A percentile compares a stretch with the other conserved stretches of the same genome.
Conservation (phyloP, 2,888 invertebrate genomes). For the Macaria liturata region DNA sequence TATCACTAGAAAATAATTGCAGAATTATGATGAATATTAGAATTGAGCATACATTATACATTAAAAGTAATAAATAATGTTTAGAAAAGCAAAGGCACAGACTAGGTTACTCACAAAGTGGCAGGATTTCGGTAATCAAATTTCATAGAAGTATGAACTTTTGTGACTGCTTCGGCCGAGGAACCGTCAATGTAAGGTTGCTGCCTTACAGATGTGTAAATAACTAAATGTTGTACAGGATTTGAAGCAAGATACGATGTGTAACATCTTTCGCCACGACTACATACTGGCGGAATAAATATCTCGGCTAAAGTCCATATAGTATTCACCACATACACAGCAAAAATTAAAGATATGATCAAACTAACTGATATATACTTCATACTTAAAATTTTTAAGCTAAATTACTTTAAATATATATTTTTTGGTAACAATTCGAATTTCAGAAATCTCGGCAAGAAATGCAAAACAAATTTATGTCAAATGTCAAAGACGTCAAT, state of each 20-base stretch:
- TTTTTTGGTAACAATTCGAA: slow-evolving; percentile 3
- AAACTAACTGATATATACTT: slow-evolving; percentile 84
- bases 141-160: slow-evolving; percentile 83
- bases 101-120: slow-evolving; percentile 57
- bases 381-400: slow-evolving; percentile 44
- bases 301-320: slow-evolving; percentile 90
- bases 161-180: slow-evolving; percentile 66
- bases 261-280: slow-evolving; percentile 85
- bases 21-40: neutral
- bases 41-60: too few relatives aligned
- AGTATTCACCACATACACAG: slow-evolving; percentile 87
- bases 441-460: neutral
- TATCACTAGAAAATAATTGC: slow-evolving; percentile 72
- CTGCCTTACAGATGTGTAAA: slow-evolving; percentile 86
- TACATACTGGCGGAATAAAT: slow-evolving; percentile 88
- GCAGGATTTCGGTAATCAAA: slow-evolving; percentile 85
- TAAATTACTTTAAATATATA: neutral
- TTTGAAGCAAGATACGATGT: slow-evolving; percentile 86
- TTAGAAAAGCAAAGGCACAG: too few relatives aligned
- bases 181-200: slow-evolving; percentile 81
- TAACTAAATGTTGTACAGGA: slow-evolving; percentile 87
- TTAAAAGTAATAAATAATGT: too few relatives aligned
- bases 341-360: slow-evolving; percentile 85
- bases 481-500: neutral
- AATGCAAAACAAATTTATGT: neutral